phyloP scores from a whole-genome alignment of 2,888 invertebrate species.

The Cataglyphis livida region DNA sequence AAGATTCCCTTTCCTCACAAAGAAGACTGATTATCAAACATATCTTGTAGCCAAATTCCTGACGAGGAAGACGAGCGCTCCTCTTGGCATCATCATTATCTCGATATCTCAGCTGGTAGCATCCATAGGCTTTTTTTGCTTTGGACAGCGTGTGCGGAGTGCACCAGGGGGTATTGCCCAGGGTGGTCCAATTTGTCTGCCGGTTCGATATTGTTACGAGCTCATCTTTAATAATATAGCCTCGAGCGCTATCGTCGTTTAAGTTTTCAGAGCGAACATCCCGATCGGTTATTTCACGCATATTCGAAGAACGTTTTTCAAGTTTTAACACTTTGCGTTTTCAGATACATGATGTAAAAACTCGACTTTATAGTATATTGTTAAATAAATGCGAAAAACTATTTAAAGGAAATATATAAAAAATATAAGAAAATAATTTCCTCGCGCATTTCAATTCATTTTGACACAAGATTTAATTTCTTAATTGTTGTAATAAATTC shows the following conservation, averaged over 20 bases:
- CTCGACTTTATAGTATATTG: not conserved
- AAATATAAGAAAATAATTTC: not conserved
- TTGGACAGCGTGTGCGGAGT: conserved; percentile 73
- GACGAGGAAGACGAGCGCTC: conserved; percentile 59
- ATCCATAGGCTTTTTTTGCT: conserved; percentile 74
- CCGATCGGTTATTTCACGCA: conserved; percentile 32
- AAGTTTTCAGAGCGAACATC: conserved; percentile 34
- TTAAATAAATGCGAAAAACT: not conserved
- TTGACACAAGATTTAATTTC: not conserved
- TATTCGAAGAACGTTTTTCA: conserved; percentile 7
- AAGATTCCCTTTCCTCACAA: conserved; percentile 7
- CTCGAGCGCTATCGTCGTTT: conserved; percentile 60
- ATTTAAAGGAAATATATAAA: not conserved
- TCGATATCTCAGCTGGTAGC: conserved; percentile 77
- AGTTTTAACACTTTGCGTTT: not conserved
- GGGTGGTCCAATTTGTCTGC: conserved; percentile 86
- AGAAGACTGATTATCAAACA: conserved; percentile 47
- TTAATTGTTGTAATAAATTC: not conserved
- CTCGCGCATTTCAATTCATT: not conserved
- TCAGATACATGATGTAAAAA: not conserved
- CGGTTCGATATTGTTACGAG: conserved; percentile 84
- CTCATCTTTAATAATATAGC: conserved; percentile 84
- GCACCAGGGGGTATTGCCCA: conserved; percentile 79
- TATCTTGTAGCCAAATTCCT: conserved; percentile 67
- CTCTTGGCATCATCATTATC: conserved; percentile 72